These are phyloP conservation scores for Diadumene lineata DNA, from an alignment of 92 coral and sea anemone genomes.

Conservation along the genomic window DNA sequence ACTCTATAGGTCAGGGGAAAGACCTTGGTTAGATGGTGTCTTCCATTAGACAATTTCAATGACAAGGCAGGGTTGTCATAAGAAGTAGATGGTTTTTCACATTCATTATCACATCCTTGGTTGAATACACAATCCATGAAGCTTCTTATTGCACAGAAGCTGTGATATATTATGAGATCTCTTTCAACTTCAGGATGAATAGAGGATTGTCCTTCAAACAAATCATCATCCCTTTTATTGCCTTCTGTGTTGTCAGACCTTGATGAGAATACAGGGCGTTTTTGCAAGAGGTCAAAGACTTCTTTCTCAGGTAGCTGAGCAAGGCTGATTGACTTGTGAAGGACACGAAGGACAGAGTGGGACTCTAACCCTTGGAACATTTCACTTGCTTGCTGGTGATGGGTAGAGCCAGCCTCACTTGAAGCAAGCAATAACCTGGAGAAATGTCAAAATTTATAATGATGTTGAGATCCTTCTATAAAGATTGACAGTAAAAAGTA, in stretches of 20 bases:
- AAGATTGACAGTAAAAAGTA: no score
- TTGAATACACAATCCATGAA: conserved; percentile 71
- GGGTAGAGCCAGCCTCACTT: conserved; percentile 78
- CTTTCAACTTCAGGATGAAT: conserved; percentile 81
- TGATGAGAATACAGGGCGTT: conserved; percentile 86
- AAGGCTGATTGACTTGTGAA: conserved; percentile 88
- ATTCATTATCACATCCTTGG: not conserved
- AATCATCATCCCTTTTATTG: not conserved
- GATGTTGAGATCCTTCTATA: no score
- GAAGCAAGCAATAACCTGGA: conserved; percentile 81
- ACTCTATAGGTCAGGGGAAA: conserved; percentile 87
- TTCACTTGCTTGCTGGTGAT: conserved; percentile 90
- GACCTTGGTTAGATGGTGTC: conserved; percentile 65
- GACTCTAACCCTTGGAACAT: conserved; percentile 97
- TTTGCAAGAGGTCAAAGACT: conserved; percentile 80
- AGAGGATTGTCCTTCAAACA: not conserved
- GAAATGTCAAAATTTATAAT: no score
- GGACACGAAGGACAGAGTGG: conserved; percentile 91
- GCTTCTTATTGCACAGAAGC: conserved; percentile 79
- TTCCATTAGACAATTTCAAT: conserved; percentile 57
- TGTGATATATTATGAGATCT: conserved; percentile 86
- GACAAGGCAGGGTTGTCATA: not conserved
- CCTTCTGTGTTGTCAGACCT: not conserved
- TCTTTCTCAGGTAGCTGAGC: conserved; percentile 90
- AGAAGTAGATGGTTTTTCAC: not conserved